Percentiles rank a stretch among this genome's conserved stretches.
phyloP scores from a whole-genome alignment of 1,140 invertebrate genomes.

The Megalonaias nervosa region DNA sequence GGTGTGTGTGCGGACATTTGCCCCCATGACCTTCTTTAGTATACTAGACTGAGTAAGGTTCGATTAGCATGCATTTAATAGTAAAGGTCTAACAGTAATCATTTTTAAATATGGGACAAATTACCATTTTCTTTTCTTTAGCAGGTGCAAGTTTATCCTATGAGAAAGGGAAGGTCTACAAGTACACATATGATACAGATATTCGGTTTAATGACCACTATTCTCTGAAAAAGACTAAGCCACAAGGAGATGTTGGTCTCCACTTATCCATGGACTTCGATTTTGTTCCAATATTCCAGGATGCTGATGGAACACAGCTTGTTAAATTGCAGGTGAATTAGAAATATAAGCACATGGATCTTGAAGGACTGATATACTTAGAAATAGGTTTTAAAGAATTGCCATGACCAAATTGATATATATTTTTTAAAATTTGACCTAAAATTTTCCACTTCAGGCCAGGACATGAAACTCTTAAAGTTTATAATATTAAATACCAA shows the following conservation, averaged over 20 bases:
- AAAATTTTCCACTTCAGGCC: too few relatives aligned
- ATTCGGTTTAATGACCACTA: constrained; percentile 58
- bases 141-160: constrained; percentile 52
- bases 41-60: too few relatives aligned
- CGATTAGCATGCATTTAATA: too few relatives aligned
- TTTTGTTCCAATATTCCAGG: constrained; percentile 50
- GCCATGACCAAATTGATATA: too few relatives aligned
- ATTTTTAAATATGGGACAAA: not conserved
- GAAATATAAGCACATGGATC: too few relatives aligned
- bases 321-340: constrained; percentile 56
- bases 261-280: constrained; percentile 54
- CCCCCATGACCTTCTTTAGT: too few relatives aligned
- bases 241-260: constrained; percentile 60
- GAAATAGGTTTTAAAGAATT: too few relatives aligned
- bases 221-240: constrained; percentile 25
- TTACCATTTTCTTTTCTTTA: constrained; percentile 14
- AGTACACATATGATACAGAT: constrained; percentile 60
- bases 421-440: too few relatives aligned
- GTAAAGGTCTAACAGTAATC: not conserved
- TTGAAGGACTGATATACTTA: too few relatives aligned
- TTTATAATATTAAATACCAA: too few relatives aligned
- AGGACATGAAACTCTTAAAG: too few relatives aligned
- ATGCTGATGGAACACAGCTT: constrained; percentile 48
- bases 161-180: constrained; percentile 57
- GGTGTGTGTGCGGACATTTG: too few relatives aligned